These are phyloP conservation scores for Myotis davidii DNA, from an alignment of 2,113 vertebrate genomes.

Conservation along the genomic window DNA sequence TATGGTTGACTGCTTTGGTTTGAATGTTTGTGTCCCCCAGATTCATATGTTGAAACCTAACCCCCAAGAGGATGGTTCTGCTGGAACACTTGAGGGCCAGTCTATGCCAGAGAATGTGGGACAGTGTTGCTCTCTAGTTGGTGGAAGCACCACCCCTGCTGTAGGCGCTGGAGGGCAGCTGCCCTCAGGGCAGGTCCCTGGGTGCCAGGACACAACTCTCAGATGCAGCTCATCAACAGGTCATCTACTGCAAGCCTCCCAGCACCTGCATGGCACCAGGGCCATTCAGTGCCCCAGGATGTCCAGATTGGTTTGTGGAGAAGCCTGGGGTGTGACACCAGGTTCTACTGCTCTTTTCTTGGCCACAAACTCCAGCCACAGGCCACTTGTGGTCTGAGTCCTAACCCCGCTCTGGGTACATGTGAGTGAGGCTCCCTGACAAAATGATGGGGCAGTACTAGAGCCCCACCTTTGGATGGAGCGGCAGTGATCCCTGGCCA, in stretches of 20 bases:
- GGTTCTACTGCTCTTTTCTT: background rate
- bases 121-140: background rate
- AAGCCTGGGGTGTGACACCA: background rate
- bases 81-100: constrained; percentile 36
- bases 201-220: background rate
- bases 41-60: background rate
- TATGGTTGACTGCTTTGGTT: background rate
- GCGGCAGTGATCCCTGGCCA: background rate
- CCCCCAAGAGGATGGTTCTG: constrained; percentile 23
- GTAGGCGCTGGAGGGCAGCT: background rate
- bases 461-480: background rate
- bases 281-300: background rate
- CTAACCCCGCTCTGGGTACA: background rate
- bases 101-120: constrained; percentile 63
- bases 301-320: background rate
- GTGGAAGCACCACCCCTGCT: background rate
- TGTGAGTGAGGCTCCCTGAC: background rate
- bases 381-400: background rate
- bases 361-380: background rate
- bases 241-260: background rate
- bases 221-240: background rate
- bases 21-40: background rate
- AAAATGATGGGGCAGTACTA: background rate
- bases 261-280: accelerated
- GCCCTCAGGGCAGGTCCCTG: no score